Evolutionary conservation across 2,888 invertebrate genomes (phyloP), one percentile per base, ranked within the genome.

Genomic region (Diogma glabrata): DNA sequence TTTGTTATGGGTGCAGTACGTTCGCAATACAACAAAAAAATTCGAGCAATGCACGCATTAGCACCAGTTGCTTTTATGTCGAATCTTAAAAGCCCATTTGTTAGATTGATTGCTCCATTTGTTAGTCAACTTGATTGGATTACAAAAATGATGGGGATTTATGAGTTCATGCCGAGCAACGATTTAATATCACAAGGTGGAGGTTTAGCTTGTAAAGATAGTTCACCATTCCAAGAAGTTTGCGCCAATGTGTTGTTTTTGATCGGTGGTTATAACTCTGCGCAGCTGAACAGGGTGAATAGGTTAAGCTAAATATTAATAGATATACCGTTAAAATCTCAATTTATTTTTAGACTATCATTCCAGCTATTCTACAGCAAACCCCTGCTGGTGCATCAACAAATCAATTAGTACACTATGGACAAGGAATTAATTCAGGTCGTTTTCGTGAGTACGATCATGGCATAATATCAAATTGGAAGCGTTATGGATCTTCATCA

Each of bases 31-130:
- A 74, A 75, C 59, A 56, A 58, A 1, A 75, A 74, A 59, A 66
- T 77, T 12, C 64, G 63, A 51, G 65, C 70, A 0, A 67, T 71
- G 57, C 68, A 71, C 49, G 64, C 70, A 48, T 63, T 84, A 53
- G 83, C 82, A 0, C 85, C 86, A 0, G 77, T 86, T 0, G 79
- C 80, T 0, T 83, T 74, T 57, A 75, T 81, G 74, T 72, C 72
- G 3, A 67, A 80, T 53, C 72, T 76, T 53, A 66, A 61, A 1
- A 74, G 69, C 54, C 70, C 66, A 1, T 55, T 76, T 1, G 60
- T 77, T 3, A 59, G 58, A 9, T 40, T 61, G 1, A 56, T 78
- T 1, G 63, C 75, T 1, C 64, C 64, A 0, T 65, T 57, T 3
- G 19, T 65, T 0, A 64, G 61, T 1, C 50, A 55, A 1, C 63